Evolutionary conservation across 1,140 invertebrate species (phyloP), one percentile per base, ranked within the genome.

Genomic region (Drosophila ambigua): DNA sequence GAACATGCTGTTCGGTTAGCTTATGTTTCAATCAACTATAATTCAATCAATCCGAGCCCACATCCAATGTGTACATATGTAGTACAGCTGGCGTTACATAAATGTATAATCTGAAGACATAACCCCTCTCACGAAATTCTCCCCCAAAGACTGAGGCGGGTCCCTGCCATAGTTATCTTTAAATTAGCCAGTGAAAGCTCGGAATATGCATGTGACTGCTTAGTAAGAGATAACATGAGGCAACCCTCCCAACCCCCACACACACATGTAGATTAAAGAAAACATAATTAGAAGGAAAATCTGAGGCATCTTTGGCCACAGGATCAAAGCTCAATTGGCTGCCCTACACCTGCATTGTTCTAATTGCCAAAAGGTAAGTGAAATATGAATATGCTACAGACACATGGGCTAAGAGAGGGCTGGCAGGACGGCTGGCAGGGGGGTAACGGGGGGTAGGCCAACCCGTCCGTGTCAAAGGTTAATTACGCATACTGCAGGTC

Each of bases 401-500:
- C 41, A 66, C 15, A 54, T 16, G 23, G 31, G 31, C 3, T 8
- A 35, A 24, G 13, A 0, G 35, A 13, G 5, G 15, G 31, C 0
- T 2, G 28, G 1, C 2, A 46, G 7, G 35, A 20, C 1, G 20
- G 20, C 20, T 1, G 28, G 46, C 11, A 44, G 48, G 26, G n/a
- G 39, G 49, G 49, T 20, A 59, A 55, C 28, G 20, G 31, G 31
- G 8, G 3, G 28, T 11, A 35, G 31, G 43, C 35, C 11, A 45
- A 46, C 41, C 60, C 41, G 58, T n/a, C 58, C 63, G 84, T 88
- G 83, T 79, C 83, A 88, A 88, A 88, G 83, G 83, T 88, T 88
- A 88, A 88, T 88, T 88, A 88, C 79, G 83, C 83, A 88, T 79
- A 81, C 79, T 88, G 83, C 83, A 82, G 78, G 71, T 83, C 59